These are phyloP conservation scores for Erebia aethiops DNA, from an alignment of 2,888 invertebrate species.

Conservation along the genomic window DNA sequence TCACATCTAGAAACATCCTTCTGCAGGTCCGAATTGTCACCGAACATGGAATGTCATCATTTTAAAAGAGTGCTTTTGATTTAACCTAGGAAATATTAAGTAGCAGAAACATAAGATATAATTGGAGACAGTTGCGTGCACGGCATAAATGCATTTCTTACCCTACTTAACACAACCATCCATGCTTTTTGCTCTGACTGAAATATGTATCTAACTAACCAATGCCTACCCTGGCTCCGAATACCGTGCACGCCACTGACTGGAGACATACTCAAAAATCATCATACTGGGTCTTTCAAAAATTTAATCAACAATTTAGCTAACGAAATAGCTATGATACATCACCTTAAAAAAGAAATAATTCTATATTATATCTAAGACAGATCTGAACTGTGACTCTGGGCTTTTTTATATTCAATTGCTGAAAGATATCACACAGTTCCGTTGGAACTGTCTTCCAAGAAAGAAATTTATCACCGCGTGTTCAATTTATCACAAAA, in stretches of 20 bases:
- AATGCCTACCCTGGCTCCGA: no score
- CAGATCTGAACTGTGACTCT: constrained; percentile 21
- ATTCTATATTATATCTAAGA: constrained; percentile 5
- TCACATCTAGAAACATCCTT: background rate
- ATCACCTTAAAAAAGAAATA: background rate
- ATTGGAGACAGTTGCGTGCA: no score
- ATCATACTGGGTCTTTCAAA: no score
- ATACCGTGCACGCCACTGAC: no score
- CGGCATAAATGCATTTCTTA: no score
- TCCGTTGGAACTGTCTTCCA: constrained; percentile 7
- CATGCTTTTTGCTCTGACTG: no score
- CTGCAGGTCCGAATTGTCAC: no score
- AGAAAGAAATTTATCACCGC: constrained; percentile 8
- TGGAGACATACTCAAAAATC: no score
- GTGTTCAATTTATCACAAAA: constrained; percentile 4
- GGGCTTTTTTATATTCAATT: constrained; percentile 19
- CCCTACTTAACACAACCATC: no score
- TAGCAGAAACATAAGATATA: background rate
- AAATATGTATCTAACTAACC: no score
- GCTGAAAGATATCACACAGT: constrained; percentile 8
- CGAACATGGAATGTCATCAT: background rate
- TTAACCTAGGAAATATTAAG: background rate
- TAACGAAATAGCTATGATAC: background rate
- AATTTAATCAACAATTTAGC: background rate
- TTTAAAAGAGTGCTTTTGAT: background rate